phyloP scores from a whole-genome alignment of 2,797 vertebrate genomes.

The Pangasius djambal region DNA sequence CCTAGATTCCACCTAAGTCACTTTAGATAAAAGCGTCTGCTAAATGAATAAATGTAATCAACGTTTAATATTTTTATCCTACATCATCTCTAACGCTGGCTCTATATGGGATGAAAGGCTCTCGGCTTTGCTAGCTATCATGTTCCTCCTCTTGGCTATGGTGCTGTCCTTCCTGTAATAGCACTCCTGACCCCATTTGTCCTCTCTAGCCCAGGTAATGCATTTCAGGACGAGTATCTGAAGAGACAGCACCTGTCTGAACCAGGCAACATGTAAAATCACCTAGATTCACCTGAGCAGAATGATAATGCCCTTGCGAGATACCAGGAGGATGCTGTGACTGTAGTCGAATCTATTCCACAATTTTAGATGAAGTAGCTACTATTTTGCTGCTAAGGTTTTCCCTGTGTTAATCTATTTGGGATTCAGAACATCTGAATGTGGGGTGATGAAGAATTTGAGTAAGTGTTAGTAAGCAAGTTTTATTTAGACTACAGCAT shows the following conservation, averaged over 20 bases:
- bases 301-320: not conserved
- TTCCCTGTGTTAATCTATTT: not conserved
- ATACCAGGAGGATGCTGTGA: not conserved
- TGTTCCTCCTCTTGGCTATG: not conserved
- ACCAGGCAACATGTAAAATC: slow-evolving; percentile 17
- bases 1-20: not conserved
- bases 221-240: not conserved
- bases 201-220: slow-evolving; percentile 14
- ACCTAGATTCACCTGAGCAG: not conserved
- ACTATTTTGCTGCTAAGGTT: not conserved
- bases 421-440: not conserved
- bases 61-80: slow-evolving; percentile 9
- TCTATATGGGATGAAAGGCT: slow-evolving; percentile 11
- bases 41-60: slow-evolving; percentile 29
- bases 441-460: not conserved
- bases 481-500: not conserved
- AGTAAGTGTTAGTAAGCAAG: not conserved
- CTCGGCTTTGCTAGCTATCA: not conserved
- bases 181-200: slow-evolving; percentile 31
- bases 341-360: not conserved
- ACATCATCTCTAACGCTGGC: slow-evolving; percentile 1
- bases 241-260: slow-evolving; percentile 19
- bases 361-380: not conserved
- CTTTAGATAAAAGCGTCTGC: slow-evolving; percentile 8
- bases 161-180: slow-evolving; percentile 27